phyloP scores from a whole-genome alignment of 2,113 vertebrate genomes.

The Regulus satrapa region DNA sequence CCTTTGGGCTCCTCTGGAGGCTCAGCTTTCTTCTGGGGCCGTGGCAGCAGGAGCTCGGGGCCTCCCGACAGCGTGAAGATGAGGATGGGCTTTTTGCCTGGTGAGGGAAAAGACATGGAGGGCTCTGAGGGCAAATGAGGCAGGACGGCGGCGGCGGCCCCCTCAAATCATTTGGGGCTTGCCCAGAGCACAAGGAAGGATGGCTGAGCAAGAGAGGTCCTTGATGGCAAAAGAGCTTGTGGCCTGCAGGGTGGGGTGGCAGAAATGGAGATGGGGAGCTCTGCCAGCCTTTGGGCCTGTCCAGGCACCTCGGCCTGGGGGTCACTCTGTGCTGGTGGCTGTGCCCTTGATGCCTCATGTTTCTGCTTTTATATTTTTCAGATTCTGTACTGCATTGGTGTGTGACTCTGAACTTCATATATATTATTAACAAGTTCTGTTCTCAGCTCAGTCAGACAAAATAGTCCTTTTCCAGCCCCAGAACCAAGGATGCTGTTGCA shows the following conservation, averaged over 20 bases:
- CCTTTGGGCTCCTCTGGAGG: neutral
- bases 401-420: neutral
- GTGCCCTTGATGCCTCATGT: neutral
- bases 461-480: neutral
- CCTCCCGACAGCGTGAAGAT: constrained; percentile 43
- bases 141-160: neutral
- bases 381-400: neutral
- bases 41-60: constrained; percentile 43
- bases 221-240: neutral
- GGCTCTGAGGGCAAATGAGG: neutral
- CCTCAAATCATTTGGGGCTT: neutral
- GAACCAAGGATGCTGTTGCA: neutral
- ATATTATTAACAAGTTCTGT: neutral
- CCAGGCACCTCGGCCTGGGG: neutral
- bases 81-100: constrained; percentile 29
- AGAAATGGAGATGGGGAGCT: neutral
- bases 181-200: neutral
- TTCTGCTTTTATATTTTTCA: neutral
- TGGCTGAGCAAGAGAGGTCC: neutral
- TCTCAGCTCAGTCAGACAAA: neutral
- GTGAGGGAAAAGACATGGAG: neutral
- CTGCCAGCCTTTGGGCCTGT: neutral
- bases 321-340: neutral
- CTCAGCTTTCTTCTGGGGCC: neutral
- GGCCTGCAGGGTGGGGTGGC: neutral